Evolutionary conservation across 2,113 vertebrate genomes (phyloP), one percentile per base, ranked within the genome.

Genomic region (Candoia aspera): DNA sequence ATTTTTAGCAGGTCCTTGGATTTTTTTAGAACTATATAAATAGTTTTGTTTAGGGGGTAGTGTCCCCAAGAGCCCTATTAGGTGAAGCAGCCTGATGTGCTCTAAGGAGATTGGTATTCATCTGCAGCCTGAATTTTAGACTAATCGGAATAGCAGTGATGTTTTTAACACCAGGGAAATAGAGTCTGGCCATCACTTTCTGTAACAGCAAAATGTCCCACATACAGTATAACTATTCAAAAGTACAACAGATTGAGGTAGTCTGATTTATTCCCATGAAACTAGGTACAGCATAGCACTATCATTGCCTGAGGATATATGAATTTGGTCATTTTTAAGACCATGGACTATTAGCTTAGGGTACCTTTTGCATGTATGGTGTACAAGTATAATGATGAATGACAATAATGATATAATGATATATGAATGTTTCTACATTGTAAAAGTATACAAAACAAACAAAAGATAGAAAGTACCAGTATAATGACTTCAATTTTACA

Each of bases 31-130:
- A 19, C 83, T 33, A 49, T 37, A 73, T 49, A 92, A 86, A 90
- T 90, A 90, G 84, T 58, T 86, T 84, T 79, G 73, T 90, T 90
- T 79, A 86, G 73, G 33, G 73, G 33, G 73, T 37, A 33, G 37
- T 79, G 62, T 86, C 84, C 89, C 88, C 54, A 59, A 42, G 92
- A 92, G 84, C 88, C 89, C 46, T 86, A 92, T 92, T 92, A 89
- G 73, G 59, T 79, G 83, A 87, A 83, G 58, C 86, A 62, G 46
- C 85, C 37, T 93, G 58, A 17, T 37, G 62, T 60, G 4, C 84
- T 84, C 46, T 4, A 24, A 86, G 17, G 92, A 54, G 92, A 90
- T 88, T 88, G 79, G 89, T 59, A 73, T 90, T 86, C 86, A 58
- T 89, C 29, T 49, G 26, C 86, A 79, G 37, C 42, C 21, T 42